Conservation (phyloP, 1,140 invertebrate species). For the Camponotus pennsylvanicus region DNA sequence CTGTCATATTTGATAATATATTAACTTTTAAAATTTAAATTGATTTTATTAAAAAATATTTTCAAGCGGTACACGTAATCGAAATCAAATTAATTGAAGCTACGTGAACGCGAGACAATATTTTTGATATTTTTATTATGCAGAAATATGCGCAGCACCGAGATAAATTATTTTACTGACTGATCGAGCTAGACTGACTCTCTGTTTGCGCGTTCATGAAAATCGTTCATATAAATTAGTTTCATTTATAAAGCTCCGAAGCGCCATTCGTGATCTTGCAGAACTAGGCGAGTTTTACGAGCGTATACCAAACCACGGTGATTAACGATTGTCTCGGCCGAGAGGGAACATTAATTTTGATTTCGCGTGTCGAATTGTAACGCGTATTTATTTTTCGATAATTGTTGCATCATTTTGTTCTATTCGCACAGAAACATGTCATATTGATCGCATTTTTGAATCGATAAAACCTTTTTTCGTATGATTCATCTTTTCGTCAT, state of each 20-base stretch:
- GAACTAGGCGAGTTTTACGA: conserved; percentile 24
- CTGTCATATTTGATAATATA: conserved; percentile 13
- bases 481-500: neutral
- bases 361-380: conserved; percentile 20
- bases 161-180: conserved; percentile 46
- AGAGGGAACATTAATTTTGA: conserved; percentile 36
- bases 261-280: conserved; percentile 38
- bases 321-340: conserved; percentile 52
- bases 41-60: conserved; percentile 34
- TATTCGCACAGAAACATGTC: conserved; percentile 19
- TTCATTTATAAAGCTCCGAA: conserved; percentile 48
- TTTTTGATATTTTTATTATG: conserved; percentile 57
- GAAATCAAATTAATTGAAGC: conserved; percentile 46
- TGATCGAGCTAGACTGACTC: conserved; percentile 11
- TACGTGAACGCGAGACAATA: conserved; percentile 16
- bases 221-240: conserved; percentile 54
- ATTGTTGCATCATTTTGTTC: conserved; percentile 6
- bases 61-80: conserved; percentile 39
- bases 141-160: conserved; percentile 7
- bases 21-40: conserved; percentile 16
- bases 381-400: conserved; percentile 27
- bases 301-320: conserved; percentile 11
- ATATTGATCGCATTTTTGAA: neutral
- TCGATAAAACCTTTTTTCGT: neutral
- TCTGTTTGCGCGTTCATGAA: conserved; percentile 25